phyloP scores from a whole-genome alignment of 2,113 vertebrate genomes.

The Rhineura floridana region DNA sequence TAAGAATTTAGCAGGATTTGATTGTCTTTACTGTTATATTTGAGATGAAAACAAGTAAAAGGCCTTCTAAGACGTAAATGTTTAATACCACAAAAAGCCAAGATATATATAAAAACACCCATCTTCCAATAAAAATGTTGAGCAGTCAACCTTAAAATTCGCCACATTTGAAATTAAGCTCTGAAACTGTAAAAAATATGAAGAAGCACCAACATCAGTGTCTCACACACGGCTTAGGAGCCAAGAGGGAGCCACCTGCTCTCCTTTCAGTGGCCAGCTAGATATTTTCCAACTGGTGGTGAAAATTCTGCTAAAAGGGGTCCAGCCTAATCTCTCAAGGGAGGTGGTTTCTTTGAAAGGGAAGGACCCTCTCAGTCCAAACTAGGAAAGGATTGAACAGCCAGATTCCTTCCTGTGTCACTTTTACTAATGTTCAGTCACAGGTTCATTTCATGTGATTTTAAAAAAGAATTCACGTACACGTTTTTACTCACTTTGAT shows the following conservation, averaged over 20 bases:
- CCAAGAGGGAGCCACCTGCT: too few species aligned
- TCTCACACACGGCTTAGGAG: too few species aligned
- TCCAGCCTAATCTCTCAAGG: neutral
- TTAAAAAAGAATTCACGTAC: too few species aligned
- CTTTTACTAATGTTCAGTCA: too few species aligned
- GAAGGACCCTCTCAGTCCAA: too few species aligned
- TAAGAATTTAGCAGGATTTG: neutral
- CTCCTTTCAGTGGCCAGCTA: too few species aligned
- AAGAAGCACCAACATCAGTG: too few species aligned
- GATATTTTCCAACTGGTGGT: too few species aligned
- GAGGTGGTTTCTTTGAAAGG: neutral
- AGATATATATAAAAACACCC: neutral
- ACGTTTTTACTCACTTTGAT: too few species aligned
- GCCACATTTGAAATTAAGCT: neutral
- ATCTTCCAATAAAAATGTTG: neutral
- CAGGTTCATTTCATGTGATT: too few species aligned
- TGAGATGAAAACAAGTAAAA: neutral
- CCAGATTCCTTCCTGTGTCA: too few species aligned
- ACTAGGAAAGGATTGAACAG: too few species aligned
- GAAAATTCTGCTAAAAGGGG: neutral
- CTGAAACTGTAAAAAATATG: neutral
- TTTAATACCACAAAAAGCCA: neutral
- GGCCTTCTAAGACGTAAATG: neutral
- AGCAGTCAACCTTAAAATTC: neutral
- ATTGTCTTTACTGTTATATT: neutral